These are phyloP conservation scores for Chloroclystis v-ata DNA, from an alignment of 2,888 invertebrate genomes.

Conservation along the genomic window DNA sequence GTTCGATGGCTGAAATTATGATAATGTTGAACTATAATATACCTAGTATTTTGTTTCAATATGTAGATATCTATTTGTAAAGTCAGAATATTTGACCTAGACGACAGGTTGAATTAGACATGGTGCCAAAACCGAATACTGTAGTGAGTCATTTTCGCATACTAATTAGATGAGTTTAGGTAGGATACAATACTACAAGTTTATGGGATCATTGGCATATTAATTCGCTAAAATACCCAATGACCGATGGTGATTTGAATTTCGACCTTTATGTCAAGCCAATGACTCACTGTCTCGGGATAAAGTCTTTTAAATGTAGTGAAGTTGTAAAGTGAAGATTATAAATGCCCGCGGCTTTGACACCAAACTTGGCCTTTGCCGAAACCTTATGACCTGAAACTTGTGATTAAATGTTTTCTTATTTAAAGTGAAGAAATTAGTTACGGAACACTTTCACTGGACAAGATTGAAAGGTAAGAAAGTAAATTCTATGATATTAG, in stretches of 20 bases:
- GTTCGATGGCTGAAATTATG: too few species aligned
- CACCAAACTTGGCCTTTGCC: conserved; percentile 24
- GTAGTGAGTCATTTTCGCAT: not conserved
- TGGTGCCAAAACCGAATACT: too few species aligned
- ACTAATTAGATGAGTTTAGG: not conserved
- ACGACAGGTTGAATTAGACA: too few species aligned
- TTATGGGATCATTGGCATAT: conserved; percentile 10
- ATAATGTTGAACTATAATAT: too few species aligned
- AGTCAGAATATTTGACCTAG: too few species aligned
- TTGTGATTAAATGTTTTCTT: conserved; percentile 21
- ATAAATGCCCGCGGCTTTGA: conserved; percentile 15
- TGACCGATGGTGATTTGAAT: not conserved
- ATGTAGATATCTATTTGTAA: too few species aligned
- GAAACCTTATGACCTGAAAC: conserved; percentile 23
- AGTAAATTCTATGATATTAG: not conserved
- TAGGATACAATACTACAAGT: not conserved
- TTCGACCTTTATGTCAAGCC: conserved; percentile 5
- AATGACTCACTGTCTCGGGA: conserved; percentile 19
- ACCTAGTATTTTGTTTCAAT: too few species aligned
- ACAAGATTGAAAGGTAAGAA: conserved; percentile 7
- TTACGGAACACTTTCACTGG: conserved; percentile 22
- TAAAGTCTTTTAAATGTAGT: too few species aligned
- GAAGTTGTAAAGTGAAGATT: conserved; percentile 15
- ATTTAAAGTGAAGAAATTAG: conserved; percentile 14
- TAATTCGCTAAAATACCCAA: conserved; percentile 5